Conservation (phyloP, 2,797 vertebrate species). For the Percopsis omiscomaycus region DNA sequence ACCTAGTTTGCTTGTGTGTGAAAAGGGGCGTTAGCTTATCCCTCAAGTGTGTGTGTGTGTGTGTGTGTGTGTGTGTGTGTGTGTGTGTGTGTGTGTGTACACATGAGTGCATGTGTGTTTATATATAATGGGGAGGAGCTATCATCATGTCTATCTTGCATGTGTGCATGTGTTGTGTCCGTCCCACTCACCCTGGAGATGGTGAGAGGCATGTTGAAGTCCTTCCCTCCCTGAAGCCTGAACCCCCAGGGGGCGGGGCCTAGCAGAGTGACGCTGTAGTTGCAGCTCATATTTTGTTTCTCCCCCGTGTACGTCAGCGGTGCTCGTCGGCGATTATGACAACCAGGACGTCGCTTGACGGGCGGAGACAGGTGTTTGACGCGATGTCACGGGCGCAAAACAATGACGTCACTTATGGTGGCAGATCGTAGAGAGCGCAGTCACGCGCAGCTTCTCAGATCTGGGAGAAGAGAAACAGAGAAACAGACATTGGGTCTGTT, state of each 20-base stretch:
- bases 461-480: constrained; percentile 18
- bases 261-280: constrained; percentile 87
- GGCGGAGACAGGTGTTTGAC: constrained; percentile 10
- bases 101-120: constrained; percentile 9
- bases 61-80: constrained; percentile 19
- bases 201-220: constrained; percentile 95
- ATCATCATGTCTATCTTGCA: not conserved
- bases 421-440: not conserved
- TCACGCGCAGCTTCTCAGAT: constrained; percentile 22
- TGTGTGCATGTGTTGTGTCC: constrained; percentile 18
- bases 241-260: constrained; percentile 97
- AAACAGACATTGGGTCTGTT: constrained; percentile 6
- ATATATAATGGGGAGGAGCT: not conserved
- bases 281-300: constrained; percentile 86
- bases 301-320: not conserved
- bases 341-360: constrained; percentile 27
- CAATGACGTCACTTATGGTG: constrained; percentile 14
- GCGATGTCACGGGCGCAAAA: constrained; percentile 12
- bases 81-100: not conserved
- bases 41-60: not conserved
- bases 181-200: constrained; percentile 90
- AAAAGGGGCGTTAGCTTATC: not conserved
- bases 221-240: constrained; percentile 96
- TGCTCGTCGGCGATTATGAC: constrained; percentile 17
- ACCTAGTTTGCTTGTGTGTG: constrained; percentile 9